A percentile compares a stretch with the other conserved stretches of the same genome.
phyloP scores from a whole-genome alignment of 1,140 invertebrate species.

The Lepidurus couesii region DNA sequence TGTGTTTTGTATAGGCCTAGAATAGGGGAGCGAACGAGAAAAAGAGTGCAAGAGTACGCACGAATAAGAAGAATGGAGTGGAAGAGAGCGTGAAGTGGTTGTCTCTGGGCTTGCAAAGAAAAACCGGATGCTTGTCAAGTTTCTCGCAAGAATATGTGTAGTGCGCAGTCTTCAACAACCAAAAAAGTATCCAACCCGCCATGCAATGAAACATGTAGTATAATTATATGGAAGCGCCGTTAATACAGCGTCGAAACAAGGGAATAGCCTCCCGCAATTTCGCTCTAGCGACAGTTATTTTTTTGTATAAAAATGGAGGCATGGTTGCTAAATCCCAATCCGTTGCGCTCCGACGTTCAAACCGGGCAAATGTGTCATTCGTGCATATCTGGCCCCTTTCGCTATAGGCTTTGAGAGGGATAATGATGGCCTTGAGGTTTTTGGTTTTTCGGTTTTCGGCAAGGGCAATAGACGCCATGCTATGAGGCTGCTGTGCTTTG shows the following conservation, averaged over 20 bases:
- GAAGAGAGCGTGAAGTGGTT: conserved; percentile 21
- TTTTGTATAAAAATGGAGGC: too few species aligned
- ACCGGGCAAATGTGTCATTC: not conserved
- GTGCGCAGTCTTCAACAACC: not conserved
- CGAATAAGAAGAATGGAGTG: not conserved
- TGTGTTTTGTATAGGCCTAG: conserved; percentile 1
- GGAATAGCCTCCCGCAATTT: too few species aligned
- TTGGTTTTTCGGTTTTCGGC: not conserved
- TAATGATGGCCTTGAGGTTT: not conserved
- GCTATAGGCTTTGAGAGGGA: not conserved
- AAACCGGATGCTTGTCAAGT: conserved; percentile 5
- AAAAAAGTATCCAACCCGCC: too few species aligned
- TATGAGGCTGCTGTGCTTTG: conserved; percentile 12
- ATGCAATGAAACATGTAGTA: too few species aligned
- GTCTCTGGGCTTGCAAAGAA: conserved; percentile 4
- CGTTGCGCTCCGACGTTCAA: not conserved
- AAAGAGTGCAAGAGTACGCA: conserved; percentile 4
- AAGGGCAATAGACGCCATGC: conserved; percentile 20
- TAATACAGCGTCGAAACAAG: too few species aligned
- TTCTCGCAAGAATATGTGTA: not conserved
- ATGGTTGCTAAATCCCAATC: not conserved
- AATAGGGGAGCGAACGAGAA: not conserved
- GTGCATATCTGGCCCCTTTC: conserved; percentile 14
- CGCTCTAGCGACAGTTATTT: too few species aligned
- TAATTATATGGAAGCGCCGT: too few species aligned